Evolutionary conservation across 2,797 vertebrate genomes (phyloP).

Genomic region (Hemibagrus guttatus): DNA sequence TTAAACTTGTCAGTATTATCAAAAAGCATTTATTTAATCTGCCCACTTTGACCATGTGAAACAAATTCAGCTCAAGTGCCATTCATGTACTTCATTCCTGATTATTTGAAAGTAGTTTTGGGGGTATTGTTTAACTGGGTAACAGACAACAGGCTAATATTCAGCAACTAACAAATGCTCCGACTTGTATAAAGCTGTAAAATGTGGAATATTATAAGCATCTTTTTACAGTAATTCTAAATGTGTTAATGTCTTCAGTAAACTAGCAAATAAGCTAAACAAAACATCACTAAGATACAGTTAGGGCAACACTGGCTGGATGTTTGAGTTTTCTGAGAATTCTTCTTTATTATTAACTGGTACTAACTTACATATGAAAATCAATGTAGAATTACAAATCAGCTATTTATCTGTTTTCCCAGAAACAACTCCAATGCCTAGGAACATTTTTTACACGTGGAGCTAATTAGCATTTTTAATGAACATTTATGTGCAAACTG

Average conservation of each 20-base stretch:
- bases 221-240: background rate
- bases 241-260: background rate
- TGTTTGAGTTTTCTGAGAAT: background rate
- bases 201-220: background rate
- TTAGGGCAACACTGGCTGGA: background rate
- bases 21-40: background rate
- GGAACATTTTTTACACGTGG: background rate
- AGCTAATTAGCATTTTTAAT: background rate
- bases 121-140: background rate
- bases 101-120: background rate
- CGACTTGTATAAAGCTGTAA: background rate
- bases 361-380: background rate
- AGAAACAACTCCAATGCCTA: background rate
- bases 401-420: background rate
- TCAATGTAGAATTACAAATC: background rate
- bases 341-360: background rate
- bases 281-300: background rate
- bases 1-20: background rate
- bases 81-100: background rate
- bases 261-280: background rate
- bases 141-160: background rate
- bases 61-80: background rate
- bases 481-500: background rate
- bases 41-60: background rate
- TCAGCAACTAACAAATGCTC: background rate